Evolutionary conservation across 2,797 vertebrate genomes (phyloP).

Genomic region (Artibeus lituratus): DNA sequence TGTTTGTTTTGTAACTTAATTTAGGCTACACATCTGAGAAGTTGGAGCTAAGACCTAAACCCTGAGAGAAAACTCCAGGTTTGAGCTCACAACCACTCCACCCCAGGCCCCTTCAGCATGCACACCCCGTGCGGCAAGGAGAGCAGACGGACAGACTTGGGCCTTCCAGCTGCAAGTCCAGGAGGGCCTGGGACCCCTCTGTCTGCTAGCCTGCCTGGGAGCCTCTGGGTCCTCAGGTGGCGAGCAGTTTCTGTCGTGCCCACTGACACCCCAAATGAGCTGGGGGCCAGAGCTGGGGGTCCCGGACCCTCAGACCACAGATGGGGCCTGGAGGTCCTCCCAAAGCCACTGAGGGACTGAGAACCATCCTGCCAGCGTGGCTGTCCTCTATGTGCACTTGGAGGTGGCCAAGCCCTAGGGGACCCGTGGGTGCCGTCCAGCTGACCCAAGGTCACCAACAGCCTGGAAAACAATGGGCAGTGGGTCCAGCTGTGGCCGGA

Average conservation of each 20-base stretch:
- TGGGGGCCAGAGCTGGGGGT: no score
- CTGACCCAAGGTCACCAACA: slow-evolving; percentile 45
- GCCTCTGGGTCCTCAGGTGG: not conserved
- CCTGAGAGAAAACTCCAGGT: not conserved
- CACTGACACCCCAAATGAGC: not conserved
- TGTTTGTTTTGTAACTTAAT: not conserved
- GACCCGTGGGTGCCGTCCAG: not conserved
- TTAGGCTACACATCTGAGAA: not conserved
- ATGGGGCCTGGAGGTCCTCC: not conserved
- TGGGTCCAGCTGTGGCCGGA: slow-evolving; percentile 30
- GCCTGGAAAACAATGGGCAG: slow-evolving; percentile 60
- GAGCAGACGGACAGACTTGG: not conserved
- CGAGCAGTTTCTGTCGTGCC: not conserved
- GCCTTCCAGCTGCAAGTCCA: not conserved
- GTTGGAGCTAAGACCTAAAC: not conserved
- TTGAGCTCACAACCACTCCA: fast-evolving
- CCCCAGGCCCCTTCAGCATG: not conserved
- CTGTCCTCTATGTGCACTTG: not conserved
- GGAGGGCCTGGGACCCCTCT: not conserved
- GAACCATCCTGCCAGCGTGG: not conserved
- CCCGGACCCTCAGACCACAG: not conserved
- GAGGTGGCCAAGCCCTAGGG: not conserved
- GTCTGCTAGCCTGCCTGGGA: not conserved
- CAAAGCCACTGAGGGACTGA: not conserved
- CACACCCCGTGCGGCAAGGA: not conserved